Evolutionary conservation across 35 echinoderm and acorn worm genomes (phyloP).

Genomic region (Lytechinus pictus): DNA sequence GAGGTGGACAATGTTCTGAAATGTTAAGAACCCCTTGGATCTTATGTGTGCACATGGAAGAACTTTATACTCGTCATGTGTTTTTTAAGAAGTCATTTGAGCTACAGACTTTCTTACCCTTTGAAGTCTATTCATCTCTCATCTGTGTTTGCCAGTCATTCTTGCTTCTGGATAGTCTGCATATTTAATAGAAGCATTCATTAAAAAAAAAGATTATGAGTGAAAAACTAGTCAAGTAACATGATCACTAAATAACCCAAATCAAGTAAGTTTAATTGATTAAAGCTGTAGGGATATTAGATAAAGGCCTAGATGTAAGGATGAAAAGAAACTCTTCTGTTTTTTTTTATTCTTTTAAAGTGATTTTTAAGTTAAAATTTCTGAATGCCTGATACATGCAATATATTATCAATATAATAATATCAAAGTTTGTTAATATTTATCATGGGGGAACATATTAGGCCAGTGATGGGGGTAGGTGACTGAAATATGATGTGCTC

Average conservation of each 20-base stretch:
- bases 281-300: too few species aligned
- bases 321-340: too few species aligned
- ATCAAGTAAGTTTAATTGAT: too few species aligned
- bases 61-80: background rate
- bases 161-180: background rate
- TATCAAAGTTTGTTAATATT: too few species aligned
- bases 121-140: background rate
- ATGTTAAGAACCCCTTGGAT: background rate
- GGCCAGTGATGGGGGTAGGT: background rate
- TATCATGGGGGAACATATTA: background rate
- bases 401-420: too few species aligned
- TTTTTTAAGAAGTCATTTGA: background rate
- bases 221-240: background rate
- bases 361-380: too few species aligned
- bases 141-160: background rate
- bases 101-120: background rate
- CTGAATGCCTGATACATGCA: too few species aligned
- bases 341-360: too few species aligned
- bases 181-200: background rate
- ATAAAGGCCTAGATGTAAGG: too few species aligned
- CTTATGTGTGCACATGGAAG: background rate
- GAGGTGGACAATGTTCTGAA: background rate
- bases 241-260: too few species aligned
- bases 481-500: background rate
- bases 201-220: background rate